Evolutionary conservation across 2,797 vertebrate species (phyloP), one percentile per base, ranked within the genome.

Genomic region (Platalea minor): DNA sequence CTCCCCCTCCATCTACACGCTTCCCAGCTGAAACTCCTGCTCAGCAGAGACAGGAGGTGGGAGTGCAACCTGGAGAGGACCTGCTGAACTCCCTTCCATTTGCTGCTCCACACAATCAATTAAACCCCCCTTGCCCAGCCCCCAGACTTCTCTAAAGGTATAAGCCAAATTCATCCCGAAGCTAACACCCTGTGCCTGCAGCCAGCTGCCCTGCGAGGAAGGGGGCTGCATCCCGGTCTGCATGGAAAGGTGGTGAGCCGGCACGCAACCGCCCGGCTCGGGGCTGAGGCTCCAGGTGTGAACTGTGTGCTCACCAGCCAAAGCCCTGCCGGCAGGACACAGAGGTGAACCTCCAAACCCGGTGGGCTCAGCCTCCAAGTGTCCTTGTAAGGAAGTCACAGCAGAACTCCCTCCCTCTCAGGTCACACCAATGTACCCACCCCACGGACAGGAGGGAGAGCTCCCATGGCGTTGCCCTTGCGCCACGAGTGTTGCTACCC

Each of bases 261-360:
- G 24, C 59, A 41, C 0, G 1, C 29, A 48, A 21, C 24, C 2
- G 2, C 28, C 43, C 0, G 2, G 11, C 60, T 35, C 2, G 9
- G 10, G 43, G 21, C 61, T 51, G 28, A 60, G 21, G 50, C 43
- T 57, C 29, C 1, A 5, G 21, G 25, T 57, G 5, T 0, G 0
- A 61, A 33, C 28, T 25, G 17, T 33, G 53, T 24, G 11, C 11
- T 65, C 26, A 46, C 21, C 16, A 69, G 50, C 23, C 33, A 37
- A 39, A 72, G 24, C 46, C 24, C 28, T 1, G 2, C 53, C 3
- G 6, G 41, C 65, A 56, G 28, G 41, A 88, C 24, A 20, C 4
- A 11, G 39, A 14, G 6, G 6, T 64, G 57, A 75, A 33, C 68
- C 56, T 64, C 45, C 41, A 80, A 39, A 11, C 7, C 8, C 0